Conservation (phyloP, 1,140 invertebrate species). For the Physella acuta region DNA sequence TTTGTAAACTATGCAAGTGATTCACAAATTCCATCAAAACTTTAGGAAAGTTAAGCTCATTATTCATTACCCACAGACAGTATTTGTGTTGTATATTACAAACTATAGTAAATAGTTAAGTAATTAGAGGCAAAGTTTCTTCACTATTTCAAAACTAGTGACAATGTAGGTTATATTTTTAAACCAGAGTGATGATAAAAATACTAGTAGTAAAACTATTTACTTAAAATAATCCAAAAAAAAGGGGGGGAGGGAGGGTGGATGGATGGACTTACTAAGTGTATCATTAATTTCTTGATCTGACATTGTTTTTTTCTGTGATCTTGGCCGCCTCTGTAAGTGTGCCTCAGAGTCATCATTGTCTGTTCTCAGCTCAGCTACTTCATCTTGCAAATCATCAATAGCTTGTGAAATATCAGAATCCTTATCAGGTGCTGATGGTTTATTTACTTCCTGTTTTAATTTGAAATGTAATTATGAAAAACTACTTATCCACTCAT, state of each 20-base stretch:
- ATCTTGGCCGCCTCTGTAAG: conserved; percentile 38
- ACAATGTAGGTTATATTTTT: not conserved
- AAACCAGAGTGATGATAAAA: not conserved
- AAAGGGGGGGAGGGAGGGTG: not conserved
- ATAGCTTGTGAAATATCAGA: too few relatives aligned
- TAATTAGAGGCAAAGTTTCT: too few relatives aligned
- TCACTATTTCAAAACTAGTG: too few relatives aligned
- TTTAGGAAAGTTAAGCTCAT: too few relatives aligned
- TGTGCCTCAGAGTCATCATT: conserved; percentile 36
- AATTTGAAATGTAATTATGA: too few relatives aligned
- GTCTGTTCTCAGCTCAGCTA: conserved; percentile 32
- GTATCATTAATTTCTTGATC: conserved; percentile 53
- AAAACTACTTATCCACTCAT: too few relatives aligned
- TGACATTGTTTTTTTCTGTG: conserved; percentile 46
- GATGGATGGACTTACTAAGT: conserved; percentile 42
- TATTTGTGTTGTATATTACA: too few relatives aligned
- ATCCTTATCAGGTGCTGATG: conserved; percentile 3
- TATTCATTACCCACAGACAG: too few relatives aligned
- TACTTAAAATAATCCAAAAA: not conserved
- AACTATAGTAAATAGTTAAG: too few relatives aligned
- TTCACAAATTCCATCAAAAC: too few relatives aligned
- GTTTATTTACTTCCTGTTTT: not conserved
- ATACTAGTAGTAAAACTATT: not conserved
- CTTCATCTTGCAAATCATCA: too few relatives aligned
- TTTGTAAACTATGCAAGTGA: too few relatives aligned